These are phyloP conservation scores for Notamacropus eugenii DNA, from an alignment of 2,797 vertebrate species.

Conservation along the genomic window DNA sequence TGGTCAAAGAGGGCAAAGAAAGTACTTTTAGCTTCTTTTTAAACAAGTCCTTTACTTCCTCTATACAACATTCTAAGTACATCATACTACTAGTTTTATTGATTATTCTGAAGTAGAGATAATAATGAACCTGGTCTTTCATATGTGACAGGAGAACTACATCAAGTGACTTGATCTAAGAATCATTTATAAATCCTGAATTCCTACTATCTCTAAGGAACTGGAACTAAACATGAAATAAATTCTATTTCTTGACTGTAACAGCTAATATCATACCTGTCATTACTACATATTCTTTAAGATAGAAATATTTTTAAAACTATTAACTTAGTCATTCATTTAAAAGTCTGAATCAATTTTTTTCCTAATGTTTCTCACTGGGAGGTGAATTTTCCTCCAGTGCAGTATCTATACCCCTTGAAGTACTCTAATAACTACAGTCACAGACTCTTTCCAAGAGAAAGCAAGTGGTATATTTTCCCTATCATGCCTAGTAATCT, in stretches of 20 bases:
- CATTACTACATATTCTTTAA: neutral
- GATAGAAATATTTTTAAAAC: neutral
- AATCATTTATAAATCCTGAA: neutral
- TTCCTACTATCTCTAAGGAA: neutral
- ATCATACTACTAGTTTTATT: neutral
- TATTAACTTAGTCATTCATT: neutral
- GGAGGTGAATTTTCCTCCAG: neutral
- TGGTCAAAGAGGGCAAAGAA: neutral
- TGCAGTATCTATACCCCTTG: neutral
- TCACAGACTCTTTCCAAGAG: neutral
- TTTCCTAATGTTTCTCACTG: neutral
- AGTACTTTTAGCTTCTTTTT: too few species aligned
- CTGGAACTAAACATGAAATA: neutral
- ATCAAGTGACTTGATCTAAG: neutral
- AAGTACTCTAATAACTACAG: neutral
- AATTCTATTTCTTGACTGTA: neutral
- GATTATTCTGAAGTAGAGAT: neutral
- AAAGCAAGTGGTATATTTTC: neutral
- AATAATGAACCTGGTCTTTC: conserved; percentile 3
- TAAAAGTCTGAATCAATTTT: neutral
- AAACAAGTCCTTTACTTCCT: too few species aligned
- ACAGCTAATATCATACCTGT: neutral
- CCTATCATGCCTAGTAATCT: accelerated
- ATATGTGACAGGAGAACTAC: neutral
- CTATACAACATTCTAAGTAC: neutral